These are phyloP conservation scores for Drosophila setosimentum DNA, from an alignment of 2,888 invertebrate species.

Conservation along the genomic window DNA sequence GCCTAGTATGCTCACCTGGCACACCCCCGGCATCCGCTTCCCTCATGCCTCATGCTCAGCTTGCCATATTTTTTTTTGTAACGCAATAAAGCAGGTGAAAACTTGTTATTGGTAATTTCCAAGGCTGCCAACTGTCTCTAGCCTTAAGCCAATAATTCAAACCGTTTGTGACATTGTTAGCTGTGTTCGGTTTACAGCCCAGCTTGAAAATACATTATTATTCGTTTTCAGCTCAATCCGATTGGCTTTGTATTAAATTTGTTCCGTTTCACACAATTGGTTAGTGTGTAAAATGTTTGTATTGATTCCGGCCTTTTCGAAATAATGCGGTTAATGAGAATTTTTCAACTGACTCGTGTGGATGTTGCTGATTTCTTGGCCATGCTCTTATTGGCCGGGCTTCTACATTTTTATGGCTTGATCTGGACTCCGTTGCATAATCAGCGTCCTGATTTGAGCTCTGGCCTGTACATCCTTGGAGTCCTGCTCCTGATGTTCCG, in stretches of 20 bases:
- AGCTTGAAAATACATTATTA: background rate
- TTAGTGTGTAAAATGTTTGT: background rate
- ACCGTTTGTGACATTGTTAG: background rate
- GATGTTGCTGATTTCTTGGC: conserved; percentile 30
- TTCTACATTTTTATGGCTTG: conserved; percentile 22
- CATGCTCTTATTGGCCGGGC: conserved; percentile 15
- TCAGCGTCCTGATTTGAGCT: conserved; percentile 45
- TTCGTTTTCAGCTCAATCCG: background rate
- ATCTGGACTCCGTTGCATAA: conserved; percentile 33
- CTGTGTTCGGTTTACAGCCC: background rate
- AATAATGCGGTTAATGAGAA: conserved; percentile 11
- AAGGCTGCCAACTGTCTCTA: background rate
- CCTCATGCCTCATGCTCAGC: background rate
- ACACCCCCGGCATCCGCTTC: background rate
- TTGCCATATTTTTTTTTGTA: background rate
- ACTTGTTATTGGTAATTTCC: background rate
- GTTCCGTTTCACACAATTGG: background rate
- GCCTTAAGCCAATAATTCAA: background rate
- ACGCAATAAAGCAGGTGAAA: background rate
- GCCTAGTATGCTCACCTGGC: background rate
- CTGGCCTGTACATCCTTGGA: conserved; percentile 38
- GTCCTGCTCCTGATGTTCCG: conserved; percentile 34
- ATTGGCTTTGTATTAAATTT: conserved; percentile 12
- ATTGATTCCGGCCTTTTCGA: background rate
- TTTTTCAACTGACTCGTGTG: conserved; percentile 23